Evolutionary conservation across 2,888 invertebrate genomes (phyloP), one percentile per base, ranked within the genome.

Genomic region (Metellina segmentata): DNA sequence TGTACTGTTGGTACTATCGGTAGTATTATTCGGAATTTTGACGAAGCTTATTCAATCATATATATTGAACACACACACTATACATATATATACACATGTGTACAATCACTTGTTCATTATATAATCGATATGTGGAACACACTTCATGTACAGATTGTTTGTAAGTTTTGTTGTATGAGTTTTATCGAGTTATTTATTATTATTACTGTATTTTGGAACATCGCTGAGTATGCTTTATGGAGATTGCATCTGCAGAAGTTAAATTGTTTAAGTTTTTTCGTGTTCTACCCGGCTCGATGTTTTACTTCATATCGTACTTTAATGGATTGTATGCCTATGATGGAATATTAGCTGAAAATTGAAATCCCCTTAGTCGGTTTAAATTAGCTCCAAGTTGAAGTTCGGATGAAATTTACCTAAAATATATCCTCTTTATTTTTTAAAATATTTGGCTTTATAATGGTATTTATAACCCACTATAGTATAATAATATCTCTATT

Each of bases 41-140:
- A 78, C 16, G 71, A 87, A 87, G 77, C 83, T 89, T 89, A 83
- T 48, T 89, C 89, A 89, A 89, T 89, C 89, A 89, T 89, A 70
- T 82, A 78, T 83, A 78, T 71, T 87, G 81, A 86, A 90, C 74
- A 89, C 81, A 82, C 78, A 81, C 75, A 86, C 71, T 70, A 81
- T 78, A 83, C 75, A 87, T 82, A 87, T 86, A 86, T 91, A 91
- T 87, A 91, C 86, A 87, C 87, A 83, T 89, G 82, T 87, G 87
- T 91, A 91, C 91, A 91, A 91, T 91, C 91, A 91, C 91, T 87
- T 61, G 86, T 91, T 91, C 91, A 91, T 87, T 87, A 87, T 87
- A 70, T 83, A 74, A 88, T 81, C 53, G 53, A 91, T 87, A 53
- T 83, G 87, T 79, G 83, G 91, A 91, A 82, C 75, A 82, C 75